Evolutionary conservation across 2,888 invertebrate genomes (phyloP).

Genomic region (Conus canariensis): DNA sequence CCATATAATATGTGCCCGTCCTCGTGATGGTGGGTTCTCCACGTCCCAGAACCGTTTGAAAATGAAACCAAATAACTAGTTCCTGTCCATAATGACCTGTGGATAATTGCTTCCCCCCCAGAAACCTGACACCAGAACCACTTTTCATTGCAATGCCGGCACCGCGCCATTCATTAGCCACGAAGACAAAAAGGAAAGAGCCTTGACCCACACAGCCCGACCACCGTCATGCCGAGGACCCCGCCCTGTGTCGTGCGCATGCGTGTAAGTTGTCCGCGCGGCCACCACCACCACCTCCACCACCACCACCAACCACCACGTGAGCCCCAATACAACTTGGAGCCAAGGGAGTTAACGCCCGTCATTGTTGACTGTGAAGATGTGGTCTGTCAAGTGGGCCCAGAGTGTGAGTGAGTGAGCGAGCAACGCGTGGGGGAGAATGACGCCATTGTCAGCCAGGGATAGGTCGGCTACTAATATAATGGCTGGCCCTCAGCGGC

Average conservation of each 20-base stretch:
- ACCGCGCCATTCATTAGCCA: conserved; percentile 4
- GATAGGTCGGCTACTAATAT: background rate
- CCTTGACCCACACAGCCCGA: background rate
- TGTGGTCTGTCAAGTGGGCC: conserved; percentile 19
- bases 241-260: background rate
- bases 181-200: background rate
- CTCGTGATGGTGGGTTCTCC: no score
- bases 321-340: background rate
- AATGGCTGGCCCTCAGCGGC: no score
- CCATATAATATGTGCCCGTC: no score
- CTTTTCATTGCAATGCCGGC: background rate
- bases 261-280: background rate
- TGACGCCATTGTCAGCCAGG: background rate
- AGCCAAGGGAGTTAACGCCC: conserved; percentile 42
- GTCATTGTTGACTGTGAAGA: conserved; percentile 35
- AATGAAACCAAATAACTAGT: conserved; percentile 19
- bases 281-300: background rate
- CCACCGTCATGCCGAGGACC: background rate
- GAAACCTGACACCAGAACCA: background rate
- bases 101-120: background rate
- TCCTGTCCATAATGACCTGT: conserved; percentile 2
- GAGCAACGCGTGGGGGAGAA: background rate
- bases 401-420: background rate
- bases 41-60: background rate
- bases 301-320: background rate